These are phyloP conservation scores for Poeciliopsis paucimaculata DNA, from an alignment of 2,797 vertebrate genomes.

Conservation along the genomic window DNA sequence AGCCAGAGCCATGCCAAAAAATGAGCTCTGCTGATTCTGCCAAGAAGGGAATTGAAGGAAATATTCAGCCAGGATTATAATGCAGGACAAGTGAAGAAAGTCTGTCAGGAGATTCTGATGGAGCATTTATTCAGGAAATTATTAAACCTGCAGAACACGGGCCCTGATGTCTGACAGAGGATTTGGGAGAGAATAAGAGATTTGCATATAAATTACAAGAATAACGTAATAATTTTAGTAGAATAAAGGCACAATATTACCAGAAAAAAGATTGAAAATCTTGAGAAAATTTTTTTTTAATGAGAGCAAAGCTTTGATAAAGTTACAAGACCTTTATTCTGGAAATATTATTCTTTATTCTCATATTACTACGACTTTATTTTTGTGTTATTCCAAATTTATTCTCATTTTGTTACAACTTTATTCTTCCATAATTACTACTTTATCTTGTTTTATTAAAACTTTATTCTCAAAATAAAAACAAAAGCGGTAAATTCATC, in stretches of 20 bases:
- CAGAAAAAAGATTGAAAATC: not conserved
- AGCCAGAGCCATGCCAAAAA: not conserved
- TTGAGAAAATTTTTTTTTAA: not conserved
- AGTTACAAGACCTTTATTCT: not conserved
- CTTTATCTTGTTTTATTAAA: too few species aligned
- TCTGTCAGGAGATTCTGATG: not conserved
- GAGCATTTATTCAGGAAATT: not conserved
- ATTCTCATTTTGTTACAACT: too few species aligned
- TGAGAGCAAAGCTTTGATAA: not conserved
- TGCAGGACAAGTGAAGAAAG: not conserved
- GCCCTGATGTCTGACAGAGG: not conserved
- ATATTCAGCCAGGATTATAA: not conserved
- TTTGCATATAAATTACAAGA: not conserved
- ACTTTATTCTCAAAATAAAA: not conserved
- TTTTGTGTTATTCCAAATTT: too few species aligned
- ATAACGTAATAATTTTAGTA: not conserved
- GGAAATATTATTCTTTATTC: not conserved
- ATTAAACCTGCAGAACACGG: not conserved
- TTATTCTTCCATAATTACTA: too few species aligned
- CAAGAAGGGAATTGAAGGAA: not conserved
- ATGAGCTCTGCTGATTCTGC: not conserved
- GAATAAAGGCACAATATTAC: not conserved
- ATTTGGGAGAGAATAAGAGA: too few species aligned
- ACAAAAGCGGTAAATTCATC: not conserved
- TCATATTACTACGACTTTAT: not conserved